A percentile compares a stretch with the other conserved stretches of the same genome.
Evolutionary conservation across 2,113 vertebrate species (phyloP).

Genomic region (Melanostigma gelatinosum): DNA sequence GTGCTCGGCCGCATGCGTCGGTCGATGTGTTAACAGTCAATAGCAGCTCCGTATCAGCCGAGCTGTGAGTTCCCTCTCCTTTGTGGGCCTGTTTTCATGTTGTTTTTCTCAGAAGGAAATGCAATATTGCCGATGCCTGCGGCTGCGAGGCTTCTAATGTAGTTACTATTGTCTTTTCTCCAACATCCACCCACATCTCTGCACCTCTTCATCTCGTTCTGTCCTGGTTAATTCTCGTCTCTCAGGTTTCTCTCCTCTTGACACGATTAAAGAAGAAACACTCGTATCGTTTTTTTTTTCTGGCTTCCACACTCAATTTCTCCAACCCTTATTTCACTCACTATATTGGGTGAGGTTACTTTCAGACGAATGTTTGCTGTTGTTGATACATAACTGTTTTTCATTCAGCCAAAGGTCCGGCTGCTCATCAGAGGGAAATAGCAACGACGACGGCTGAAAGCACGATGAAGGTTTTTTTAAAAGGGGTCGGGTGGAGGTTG

Average conservation of each 20-base stretch:
- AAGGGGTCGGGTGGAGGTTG: constrained; percentile 5
- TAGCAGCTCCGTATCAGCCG: constrained; percentile 13
- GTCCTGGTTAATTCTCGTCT: constrained; percentile 66
- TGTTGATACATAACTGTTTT: background rate
- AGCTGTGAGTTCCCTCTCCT: constrained; percentile 50
- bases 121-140: constrained; percentile 67
- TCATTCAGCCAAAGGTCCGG: constrained; percentile 7
- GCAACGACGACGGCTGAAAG: constrained; percentile 2
- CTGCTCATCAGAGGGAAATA: constrained; percentile 11
- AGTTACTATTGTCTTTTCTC: constrained; percentile 78
- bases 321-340: constrained; percentile 3
- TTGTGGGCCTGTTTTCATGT: constrained; percentile 55
- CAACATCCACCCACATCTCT: constrained; percentile 72
- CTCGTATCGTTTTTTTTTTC: constrained; percentile 5
- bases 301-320: constrained; percentile 2
- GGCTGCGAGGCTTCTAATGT: constrained; percentile 66
- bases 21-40: constrained; percentile 43
- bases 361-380: background rate
- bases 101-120: constrained; percentile 74
- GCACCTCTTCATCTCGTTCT: constrained; percentile 68
- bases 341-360: background rate
- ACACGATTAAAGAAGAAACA: constrained; percentile 60
- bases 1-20: constrained; percentile 42
- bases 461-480: constrained; percentile 21
- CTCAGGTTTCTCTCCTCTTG: constrained; percentile 52